These are phyloP conservation scores for Trissoscelio sp. DNA, from an alignment of 2,888 invertebrate species.

Conservation along the genomic window DNA sequence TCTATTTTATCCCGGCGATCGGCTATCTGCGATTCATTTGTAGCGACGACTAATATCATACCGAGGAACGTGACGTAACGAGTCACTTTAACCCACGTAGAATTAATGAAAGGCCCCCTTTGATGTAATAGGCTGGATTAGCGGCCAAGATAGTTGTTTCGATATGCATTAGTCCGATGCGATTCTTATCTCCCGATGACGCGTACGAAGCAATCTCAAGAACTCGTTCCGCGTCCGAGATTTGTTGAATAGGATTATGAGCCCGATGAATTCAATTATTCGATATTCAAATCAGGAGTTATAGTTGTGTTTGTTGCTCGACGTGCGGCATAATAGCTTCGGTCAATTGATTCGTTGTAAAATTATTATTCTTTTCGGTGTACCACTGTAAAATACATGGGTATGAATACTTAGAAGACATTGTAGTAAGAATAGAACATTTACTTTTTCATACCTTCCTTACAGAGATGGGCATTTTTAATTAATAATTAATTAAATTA, in stretches of 20 bases:
- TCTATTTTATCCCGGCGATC: conserved; percentile 26
- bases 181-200: conserved; percentile 64
- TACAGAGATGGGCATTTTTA: no score
- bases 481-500: no score
- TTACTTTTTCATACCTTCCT: no score
- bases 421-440: no score
- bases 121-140: conserved; percentile 67
- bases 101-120: conserved; percentile 64
- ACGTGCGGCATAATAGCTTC: conserved; percentile 2
- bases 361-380: not conserved
- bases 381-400: no score
- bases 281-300: conserved; percentile 56
- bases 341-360: not conserved
- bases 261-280: conserved; percentile 63
- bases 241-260: conserved; percentile 52
- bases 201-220: conserved; percentile 55
- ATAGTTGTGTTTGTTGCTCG: conserved; percentile 28
- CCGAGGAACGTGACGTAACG: conserved; percentile 56
- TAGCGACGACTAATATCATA: conserved; percentile 60
- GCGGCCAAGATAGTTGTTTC: conserved; percentile 64
- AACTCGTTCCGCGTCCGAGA: conserved; percentile 49
- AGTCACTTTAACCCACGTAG: conserved; percentile 64
- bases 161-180: conserved; percentile 61
- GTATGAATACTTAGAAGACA: no score
- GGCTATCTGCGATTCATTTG: conserved; percentile 61